Percentiles rank a stretch among this genome's conserved stretches.
These are phyloP conservation scores for Pachyramphus minor DNA, from an alignment of 2,113 vertebrate genomes.

Conservation along the genomic window DNA sequence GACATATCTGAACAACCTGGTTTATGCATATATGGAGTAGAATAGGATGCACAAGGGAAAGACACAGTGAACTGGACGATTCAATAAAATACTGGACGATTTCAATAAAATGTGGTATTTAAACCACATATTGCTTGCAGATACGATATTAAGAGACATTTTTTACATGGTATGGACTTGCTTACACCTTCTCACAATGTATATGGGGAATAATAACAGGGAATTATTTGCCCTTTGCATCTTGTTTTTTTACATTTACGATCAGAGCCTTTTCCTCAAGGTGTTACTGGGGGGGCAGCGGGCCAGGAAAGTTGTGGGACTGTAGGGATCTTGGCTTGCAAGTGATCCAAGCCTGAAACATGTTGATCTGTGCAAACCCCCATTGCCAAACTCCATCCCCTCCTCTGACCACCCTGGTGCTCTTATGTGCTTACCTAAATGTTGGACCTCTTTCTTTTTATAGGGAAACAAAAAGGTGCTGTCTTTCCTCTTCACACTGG, in stretches of 20 bases:
- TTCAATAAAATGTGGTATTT: too few relatives aligned
- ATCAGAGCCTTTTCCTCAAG: background rate
- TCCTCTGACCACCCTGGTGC: background rate
- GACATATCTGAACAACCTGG: background rate
- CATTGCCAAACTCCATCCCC: background rate
- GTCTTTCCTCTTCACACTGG: background rate
- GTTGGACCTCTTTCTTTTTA: background rate
- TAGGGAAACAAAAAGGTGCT: background rate
- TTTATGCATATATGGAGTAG: background rate
- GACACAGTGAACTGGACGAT: background rate
- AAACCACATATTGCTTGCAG: too few relatives aligned
- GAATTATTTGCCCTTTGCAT: background rate
- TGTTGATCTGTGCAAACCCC: background rate
- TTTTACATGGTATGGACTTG: background rate
- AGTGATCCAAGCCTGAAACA: background rate
- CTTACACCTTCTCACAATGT: background rate
- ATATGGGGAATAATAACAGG: background rate
- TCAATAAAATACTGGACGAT: background rate
- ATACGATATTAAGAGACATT: too few relatives aligned
- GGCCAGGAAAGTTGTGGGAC: background rate
- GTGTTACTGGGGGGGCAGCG: background rate
- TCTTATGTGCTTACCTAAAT: background rate
- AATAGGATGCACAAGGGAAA: background rate
- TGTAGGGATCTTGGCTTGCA: background rate
- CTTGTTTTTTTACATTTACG: background rate